phyloP scores from a whole-genome alignment of 1,140 invertebrate genomes.

The Aphis gossypii region DNA sequence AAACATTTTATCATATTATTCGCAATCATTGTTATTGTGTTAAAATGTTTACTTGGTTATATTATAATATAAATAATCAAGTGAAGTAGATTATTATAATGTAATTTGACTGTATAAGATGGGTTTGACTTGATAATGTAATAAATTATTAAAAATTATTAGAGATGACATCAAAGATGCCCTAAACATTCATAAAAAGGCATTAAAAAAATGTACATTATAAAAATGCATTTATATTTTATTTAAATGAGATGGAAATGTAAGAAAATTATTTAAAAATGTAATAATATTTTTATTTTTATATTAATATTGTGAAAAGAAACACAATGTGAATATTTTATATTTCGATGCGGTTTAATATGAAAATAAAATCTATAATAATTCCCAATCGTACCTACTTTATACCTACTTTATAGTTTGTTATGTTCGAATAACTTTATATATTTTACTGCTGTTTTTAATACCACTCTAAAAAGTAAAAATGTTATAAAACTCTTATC shows the following conservation, averaged over 20 bases:
- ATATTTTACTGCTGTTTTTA: background rate
- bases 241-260: background rate
- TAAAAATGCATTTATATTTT: background rate
- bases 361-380: background rate
- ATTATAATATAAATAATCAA: too few relatives aligned
- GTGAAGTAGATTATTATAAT: too few relatives aligned
- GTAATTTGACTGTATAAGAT: too few relatives aligned
- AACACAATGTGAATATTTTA: background rate
- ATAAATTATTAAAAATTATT: background rate
- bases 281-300: background rate
- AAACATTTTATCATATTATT: too few relatives aligned
- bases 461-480: background rate
- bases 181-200: background rate
- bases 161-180: background rate
- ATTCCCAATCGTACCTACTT: background rate
- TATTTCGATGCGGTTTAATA: background rate
- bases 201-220: background rate
- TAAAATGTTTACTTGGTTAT: too few relatives aligned
- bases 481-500: background rate
- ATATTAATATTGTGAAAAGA: background rate
- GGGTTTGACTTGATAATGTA: too few relatives aligned
- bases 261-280: background rate
- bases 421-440: background rate
- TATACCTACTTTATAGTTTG: background rate
- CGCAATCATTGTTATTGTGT: too few relatives aligned